Percentiles rank a stretch among this genome's conserved stretches.
These are phyloP conservation scores for Julus scanicus DNA, from an alignment of 2,888 invertebrate genomes.

Conservation along the genomic window DNA sequence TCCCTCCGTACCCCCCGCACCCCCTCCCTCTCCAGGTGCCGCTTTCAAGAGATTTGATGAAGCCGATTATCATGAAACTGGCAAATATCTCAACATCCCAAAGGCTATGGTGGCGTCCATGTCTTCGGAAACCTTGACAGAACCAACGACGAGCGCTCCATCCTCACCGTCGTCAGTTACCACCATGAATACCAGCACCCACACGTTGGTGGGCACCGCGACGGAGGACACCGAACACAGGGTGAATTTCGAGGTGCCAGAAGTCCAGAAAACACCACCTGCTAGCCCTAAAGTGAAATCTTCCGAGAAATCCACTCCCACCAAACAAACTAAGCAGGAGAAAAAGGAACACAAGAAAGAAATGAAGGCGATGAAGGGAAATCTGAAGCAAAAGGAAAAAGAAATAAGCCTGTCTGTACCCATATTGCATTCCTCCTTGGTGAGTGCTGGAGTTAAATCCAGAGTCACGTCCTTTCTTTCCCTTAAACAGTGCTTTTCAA, in stretches of 20 bases:
- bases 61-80: conserved; percentile 60
- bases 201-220: conserved; percentile 75
- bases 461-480: background rate
- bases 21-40: conserved; percentile 53
- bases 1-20: conserved; percentile 44
- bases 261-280: conserved; percentile 56
- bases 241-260: conserved; percentile 56
- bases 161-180: conserved; percentile 79
- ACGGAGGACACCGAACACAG: conserved; percentile 61
- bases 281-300: background rate
- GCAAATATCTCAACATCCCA: conserved; percentile 76
- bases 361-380: conserved; percentile 28
- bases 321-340: conserved; percentile 52
- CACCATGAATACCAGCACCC: conserved; percentile 74
- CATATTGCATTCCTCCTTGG: conserved; percentile 26
- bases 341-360: conserved; percentile 50
- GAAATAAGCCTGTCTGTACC: background rate
- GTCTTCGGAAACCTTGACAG: conserved; percentile 82
- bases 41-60: conserved; percentile 34
- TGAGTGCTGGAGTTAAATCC: no score
- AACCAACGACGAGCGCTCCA: conserved; percentile 73
- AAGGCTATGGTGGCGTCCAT: conserved; percentile 79
- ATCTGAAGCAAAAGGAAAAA: conserved; percentile 38
- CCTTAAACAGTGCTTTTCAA: no score
- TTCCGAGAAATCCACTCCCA: background rate